phyloP scores from a whole-genome alignment of 2,113 vertebrate genomes.

The Chamaea fasciata region DNA sequence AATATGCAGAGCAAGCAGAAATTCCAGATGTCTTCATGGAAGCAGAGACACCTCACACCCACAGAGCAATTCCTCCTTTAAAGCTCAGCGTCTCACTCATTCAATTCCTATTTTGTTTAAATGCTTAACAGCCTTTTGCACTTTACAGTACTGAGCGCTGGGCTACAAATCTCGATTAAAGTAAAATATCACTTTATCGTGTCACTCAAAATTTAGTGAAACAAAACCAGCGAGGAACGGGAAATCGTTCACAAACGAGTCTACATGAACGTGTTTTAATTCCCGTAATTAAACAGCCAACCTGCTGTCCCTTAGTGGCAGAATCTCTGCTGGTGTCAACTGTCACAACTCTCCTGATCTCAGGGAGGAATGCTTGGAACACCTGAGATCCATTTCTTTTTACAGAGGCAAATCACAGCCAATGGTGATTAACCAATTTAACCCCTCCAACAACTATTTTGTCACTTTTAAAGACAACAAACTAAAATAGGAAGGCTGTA shows the following conservation, averaged over 20 bases:
- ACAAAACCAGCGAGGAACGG: neutral
- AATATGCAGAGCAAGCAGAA: neutral
- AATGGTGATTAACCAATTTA: neutral
- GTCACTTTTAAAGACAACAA: neutral
- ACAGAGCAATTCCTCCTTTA: neutral
- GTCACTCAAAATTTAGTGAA: neutral
- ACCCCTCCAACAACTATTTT: neutral
- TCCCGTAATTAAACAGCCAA: neutral
- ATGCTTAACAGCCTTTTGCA: neutral
- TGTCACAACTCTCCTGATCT: neutral
- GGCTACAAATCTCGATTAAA: neutral
- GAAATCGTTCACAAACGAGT: neutral
- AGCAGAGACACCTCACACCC: neutral
- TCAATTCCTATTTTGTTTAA: neutral
- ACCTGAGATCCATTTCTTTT: neutral
- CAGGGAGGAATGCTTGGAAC: neutral
- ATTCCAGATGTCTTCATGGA: neutral
- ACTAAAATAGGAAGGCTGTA: accelerated
- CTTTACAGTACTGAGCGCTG: neutral
- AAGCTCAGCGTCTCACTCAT: neutral
- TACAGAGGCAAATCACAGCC: neutral
- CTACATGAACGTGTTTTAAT: neutral
- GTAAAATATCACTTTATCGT: neutral
- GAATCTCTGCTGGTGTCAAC: neutral
- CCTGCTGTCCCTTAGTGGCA: neutral